phyloP scores from a whole-genome alignment of 2,888 invertebrate species.

The Epsilonema sp. region DNA sequence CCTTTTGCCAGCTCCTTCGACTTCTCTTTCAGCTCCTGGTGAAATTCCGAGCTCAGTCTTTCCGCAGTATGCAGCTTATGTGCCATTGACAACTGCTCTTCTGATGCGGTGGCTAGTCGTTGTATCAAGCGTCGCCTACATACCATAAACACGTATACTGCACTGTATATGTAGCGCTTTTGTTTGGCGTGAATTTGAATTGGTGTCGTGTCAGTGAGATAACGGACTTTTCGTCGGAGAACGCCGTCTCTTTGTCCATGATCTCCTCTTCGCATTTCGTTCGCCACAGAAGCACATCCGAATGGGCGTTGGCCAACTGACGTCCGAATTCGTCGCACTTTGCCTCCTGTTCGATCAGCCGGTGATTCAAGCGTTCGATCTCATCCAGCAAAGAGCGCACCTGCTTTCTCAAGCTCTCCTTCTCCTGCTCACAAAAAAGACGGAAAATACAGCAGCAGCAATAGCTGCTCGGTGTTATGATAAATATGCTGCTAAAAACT shows the following conservation, averaged over 20 bases:
- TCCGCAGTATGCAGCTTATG: slow-evolving; percentile 13
- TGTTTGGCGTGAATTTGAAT: no score
- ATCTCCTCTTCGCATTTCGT: slow-evolving; percentile 16
- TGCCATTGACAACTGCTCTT: no score
- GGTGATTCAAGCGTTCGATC: background rate
- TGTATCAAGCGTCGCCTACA: no score
- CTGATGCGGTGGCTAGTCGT: no score
- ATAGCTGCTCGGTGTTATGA: no score
- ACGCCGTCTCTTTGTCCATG: slow-evolving; percentile 16
- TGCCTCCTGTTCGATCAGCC: slow-evolving; percentile 1
- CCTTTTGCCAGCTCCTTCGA: slow-evolving; percentile 17
- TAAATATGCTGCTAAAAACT: no score
- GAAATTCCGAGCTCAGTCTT: slow-evolving; percentile 15
- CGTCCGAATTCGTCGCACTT: slow-evolving; percentile 10
- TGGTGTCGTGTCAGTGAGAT: no score
- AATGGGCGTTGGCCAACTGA: slow-evolving; percentile 13
- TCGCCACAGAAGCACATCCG: slow-evolving; percentile 18
- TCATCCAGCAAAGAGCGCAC: background rate
- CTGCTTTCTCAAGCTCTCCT: background rate
- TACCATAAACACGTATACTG: no score
- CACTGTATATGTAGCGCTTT: no score
- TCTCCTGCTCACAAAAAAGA: slow-evolving; percentile 4
- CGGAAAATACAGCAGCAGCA: no score
- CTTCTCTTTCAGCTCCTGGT: slow-evolving; percentile 13
- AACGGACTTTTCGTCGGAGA: slow-evolving; percentile 14